Percentiles rank a stretch among this genome's conserved stretches.
These are phyloP conservation scores for Lacerta viridis DNA, from an alignment of 2,797 vertebrate species.

Conservation along the genomic window DNA sequence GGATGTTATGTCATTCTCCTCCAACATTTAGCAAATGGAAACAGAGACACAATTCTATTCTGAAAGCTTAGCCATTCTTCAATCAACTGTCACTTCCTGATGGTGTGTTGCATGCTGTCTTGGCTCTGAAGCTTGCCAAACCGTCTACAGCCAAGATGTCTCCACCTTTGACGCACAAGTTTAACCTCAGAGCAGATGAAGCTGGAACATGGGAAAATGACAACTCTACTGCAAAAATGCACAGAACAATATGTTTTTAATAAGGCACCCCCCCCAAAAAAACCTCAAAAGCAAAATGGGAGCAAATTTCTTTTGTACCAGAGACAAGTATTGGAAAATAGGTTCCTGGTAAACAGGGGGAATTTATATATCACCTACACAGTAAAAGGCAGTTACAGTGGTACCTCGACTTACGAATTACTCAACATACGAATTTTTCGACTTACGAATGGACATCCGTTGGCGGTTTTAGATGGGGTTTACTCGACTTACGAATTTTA, in stretches of 20 bases:
- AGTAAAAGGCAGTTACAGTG: neutral
- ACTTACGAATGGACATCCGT: too few species aligned
- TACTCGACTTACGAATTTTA: too few species aligned
- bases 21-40: neutral
- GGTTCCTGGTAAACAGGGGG: neutral
- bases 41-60: neutral
- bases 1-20: neutral
- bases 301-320: neutral
- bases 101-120: neutral
- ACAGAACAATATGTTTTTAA: neutral
- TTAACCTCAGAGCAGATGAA: neutral
- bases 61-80: neutral
- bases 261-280: too few species aligned
- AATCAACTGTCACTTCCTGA: neutral
- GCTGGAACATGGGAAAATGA: neutral
- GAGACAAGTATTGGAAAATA: neutral
- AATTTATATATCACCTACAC: neutral
- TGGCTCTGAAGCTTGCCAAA: neutral
- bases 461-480: too few species aligned
- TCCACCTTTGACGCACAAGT: neutral
- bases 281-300: neutral
- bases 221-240: neutral
- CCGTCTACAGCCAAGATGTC: neutral
- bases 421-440: too few species aligned
- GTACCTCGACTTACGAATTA: too few species aligned